A percentile compares a stretch with the other conserved stretches of the same genome.
Evolutionary conservation across 2,113 vertebrate genomes (phyloP).

Genomic region (Scytalopus superciliaris): DNA sequence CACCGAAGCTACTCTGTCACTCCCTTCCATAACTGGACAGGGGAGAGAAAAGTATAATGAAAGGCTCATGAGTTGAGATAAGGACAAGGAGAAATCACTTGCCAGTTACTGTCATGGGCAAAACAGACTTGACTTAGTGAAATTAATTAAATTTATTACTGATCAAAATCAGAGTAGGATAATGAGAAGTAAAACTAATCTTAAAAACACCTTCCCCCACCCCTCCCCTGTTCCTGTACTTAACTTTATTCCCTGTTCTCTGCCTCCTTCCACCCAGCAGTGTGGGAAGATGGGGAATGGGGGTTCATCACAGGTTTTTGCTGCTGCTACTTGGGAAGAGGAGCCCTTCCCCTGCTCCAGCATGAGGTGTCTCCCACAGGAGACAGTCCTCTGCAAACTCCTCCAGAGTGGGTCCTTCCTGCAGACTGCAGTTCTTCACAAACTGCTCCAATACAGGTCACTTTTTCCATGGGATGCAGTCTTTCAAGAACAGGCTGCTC

Average conservation of each 20-base stretch:
- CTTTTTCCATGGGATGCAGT: fast-evolving
- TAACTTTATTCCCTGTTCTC: background rate
- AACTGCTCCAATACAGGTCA: background rate
- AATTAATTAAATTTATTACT: background rate
- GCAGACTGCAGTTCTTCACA: background rate
- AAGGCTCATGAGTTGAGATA: background rate
- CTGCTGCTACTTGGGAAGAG: background rate
- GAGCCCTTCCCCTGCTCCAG: background rate
- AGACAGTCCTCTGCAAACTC: background rate
- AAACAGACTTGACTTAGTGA: background rate
- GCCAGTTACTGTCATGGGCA: background rate
- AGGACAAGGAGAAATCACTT: background rate
- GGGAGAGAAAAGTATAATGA: background rate
- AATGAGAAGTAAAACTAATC: background rate
- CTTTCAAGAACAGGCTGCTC: background rate
- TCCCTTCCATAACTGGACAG: background rate
- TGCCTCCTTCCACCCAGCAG: background rate
- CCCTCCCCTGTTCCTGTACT: background rate
- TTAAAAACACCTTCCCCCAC: background rate
- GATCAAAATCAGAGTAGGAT: background rate
- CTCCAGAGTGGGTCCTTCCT: background rate
- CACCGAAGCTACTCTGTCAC: background rate
- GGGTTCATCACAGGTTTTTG: background rate
- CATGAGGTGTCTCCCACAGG: background rate
- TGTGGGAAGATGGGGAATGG: background rate